Percentiles rank a stretch among this genome's conserved stretches.
Evolutionary conservation across 1,140 invertebrate genomes (phyloP).

Genomic region (Drosophila ficusphila): DNA sequence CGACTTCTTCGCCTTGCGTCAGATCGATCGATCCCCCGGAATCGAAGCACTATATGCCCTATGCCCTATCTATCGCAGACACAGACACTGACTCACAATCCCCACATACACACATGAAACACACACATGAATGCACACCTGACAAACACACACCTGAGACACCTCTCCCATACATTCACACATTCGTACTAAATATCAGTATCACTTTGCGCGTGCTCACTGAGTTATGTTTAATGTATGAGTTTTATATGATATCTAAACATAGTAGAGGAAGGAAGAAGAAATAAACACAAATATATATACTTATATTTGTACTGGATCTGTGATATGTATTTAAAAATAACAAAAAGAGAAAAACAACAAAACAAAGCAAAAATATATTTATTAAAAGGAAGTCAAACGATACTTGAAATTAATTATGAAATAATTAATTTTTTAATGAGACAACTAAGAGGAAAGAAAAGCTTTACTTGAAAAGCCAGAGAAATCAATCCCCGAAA

Average conservation of each 20-base stretch:
- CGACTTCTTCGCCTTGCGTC: conserved; percentile 58
- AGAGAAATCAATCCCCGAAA: conserved; percentile 48
- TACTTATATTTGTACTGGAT: conserved; percentile 82
- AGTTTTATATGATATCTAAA: conserved; percentile 74
- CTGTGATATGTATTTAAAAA: conserved; percentile 84
- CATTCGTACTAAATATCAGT: conserved; percentile 62
- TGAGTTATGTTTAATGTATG: conserved; percentile 75
- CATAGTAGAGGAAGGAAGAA: conserved; percentile 49
- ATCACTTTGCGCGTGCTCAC: conserved; percentile 68
- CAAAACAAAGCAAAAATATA: conserved; percentile 52
- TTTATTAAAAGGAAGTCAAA: conserved; percentile 57
- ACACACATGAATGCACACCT: neutral
- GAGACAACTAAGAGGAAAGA: conserved; percentile 58
- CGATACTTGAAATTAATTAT: conserved; percentile 76
- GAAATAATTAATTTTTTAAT: conserved; percentile 78
- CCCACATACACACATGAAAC: conserved; percentile 14
- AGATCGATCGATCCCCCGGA: conserved; percentile 26
- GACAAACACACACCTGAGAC: neutral
- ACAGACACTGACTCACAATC: conserved; percentile 5
- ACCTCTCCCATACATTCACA: conserved; percentile 42
- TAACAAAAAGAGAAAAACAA: conserved; percentile 46
- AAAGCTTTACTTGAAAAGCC: conserved; percentile 67
- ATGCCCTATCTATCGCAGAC: conserved; percentile 8
- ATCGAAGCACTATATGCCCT: conserved; percentile 17
- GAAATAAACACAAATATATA: conserved; percentile 64